Evolutionary conservation across 2,888 invertebrate genomes (phyloP).

Genomic region (Apotomis betuletana): DNA sequence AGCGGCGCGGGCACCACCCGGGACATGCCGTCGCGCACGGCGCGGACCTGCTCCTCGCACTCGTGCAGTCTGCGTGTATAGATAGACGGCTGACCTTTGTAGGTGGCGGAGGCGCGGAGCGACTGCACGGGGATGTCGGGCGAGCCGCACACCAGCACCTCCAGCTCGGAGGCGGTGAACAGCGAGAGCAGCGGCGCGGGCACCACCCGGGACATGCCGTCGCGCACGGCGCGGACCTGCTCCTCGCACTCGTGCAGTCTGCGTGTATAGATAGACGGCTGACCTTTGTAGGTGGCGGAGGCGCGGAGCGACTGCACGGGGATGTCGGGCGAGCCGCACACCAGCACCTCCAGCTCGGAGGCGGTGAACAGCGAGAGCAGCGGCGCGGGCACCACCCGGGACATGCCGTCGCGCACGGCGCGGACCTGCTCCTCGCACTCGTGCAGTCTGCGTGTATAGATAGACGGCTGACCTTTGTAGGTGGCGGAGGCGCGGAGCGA

Average conservation of each 20-base stretch:
- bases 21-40: constrained; percentile 96
- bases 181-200: constrained; percentile 95
- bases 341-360: constrained; percentile 96
- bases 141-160: constrained; percentile 98
- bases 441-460: constrained; percentile 84
- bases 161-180: constrained; percentile 95
- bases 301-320: constrained; percentile 94
- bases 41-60: constrained; percentile 94
- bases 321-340: constrained; percentile 98
- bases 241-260: too few species aligned
- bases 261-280: not conserved
- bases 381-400: constrained; percentile 96
- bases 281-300: constrained; percentile 97
- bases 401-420: constrained; percentile 96
- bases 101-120: constrained; percentile 96
- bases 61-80: constrained; percentile 87
- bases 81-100: constrained; percentile 87
- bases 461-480: constrained; percentile 89
- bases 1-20: constrained; percentile 96
- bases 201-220: constrained; percentile 96
- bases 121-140: constrained; percentile 96
- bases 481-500: constrained; percentile 96
- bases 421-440: constrained; percentile 95
- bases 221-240: constrained; percentile 87
- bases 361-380: constrained; percentile 95